Percentiles rank a stretch among this genome's conserved stretches.
These are phyloP conservation scores for Gallinago media DNA, from an alignment of 2,113 vertebrate species.

Conservation along the genomic window DNA sequence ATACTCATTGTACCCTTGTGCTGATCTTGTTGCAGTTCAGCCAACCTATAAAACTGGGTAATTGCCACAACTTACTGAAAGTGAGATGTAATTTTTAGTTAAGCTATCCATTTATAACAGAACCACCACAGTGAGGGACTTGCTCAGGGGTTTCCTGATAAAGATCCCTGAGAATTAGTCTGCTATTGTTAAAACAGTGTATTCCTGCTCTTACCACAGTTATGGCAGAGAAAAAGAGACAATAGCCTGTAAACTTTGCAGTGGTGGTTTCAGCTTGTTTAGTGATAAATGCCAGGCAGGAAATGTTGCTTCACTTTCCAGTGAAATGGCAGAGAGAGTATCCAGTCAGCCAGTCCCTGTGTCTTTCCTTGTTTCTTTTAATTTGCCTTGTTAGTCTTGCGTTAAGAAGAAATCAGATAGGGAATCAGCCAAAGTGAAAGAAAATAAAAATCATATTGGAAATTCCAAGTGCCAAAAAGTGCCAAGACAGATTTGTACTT, in stretches of 20 bases:
- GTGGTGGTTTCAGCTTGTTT: not conserved
- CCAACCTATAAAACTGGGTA: not conserved
- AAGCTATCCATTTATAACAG: not conserved
- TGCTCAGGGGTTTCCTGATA: not conserved
- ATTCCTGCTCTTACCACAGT: not conserved
- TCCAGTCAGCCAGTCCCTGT: not conserved
- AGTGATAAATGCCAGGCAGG: not conserved
- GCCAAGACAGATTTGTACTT: not conserved
- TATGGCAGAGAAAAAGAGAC: not conserved
- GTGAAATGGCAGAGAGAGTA: not conserved
- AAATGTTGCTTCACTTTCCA: not conserved
- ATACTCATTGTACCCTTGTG: not conserved
- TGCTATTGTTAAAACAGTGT: not conserved
- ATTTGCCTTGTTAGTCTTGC: not conserved
- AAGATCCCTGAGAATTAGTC: not conserved
- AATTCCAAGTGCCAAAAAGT: not conserved
- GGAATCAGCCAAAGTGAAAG: not conserved
- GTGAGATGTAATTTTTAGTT: not conserved
- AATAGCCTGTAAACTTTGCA: not conserved
- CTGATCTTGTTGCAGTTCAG: not conserved
- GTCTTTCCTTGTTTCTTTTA: not conserved
- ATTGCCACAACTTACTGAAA: not conserved
- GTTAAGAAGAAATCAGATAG: not conserved
- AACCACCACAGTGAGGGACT: not conserved
- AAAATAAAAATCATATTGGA: not conserved